phyloP scores from a whole-genome alignment of 2,113 vertebrate genomes.

The Chelonoidis abingdonii region DNA sequence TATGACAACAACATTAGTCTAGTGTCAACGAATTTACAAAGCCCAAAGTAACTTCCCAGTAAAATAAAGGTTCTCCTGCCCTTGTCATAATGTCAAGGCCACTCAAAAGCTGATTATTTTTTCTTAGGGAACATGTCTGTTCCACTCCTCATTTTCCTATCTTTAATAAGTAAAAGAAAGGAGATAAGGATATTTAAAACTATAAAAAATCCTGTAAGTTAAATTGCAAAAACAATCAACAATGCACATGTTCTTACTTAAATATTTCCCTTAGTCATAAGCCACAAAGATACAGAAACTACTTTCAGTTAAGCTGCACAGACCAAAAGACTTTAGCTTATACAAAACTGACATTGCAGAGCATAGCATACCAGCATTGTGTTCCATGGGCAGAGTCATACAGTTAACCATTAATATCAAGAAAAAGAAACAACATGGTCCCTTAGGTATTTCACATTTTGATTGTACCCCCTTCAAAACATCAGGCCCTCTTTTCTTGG shows the following conservation, averaged over 20 bases:
- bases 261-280: neutral
- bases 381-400: neutral
- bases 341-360: neutral
- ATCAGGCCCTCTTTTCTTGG: neutral
- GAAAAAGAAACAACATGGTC: neutral
- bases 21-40: neutral
- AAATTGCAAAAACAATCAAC: neutral
- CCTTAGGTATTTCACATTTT: neutral
- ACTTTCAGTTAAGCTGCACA: neutral
- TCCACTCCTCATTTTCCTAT: rapidly evolving
- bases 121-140: neutral
- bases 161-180: neutral
- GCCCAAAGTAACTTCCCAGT: neutral
- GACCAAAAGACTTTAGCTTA: neutral
- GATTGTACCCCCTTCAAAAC: neutral
- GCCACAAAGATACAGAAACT: neutral
- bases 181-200: neutral
- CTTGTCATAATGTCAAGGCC: neutral
- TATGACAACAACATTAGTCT: neutral
- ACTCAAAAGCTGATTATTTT: neutral
- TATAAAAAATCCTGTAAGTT: neutral
- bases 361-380: neutral
- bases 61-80: neutral
- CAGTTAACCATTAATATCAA: neutral
- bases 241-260: neutral